Base-by-base conservation (phyloP, 2,113 vertebrate genomes). In the Sinocyclocheilus grahami region DNA sequence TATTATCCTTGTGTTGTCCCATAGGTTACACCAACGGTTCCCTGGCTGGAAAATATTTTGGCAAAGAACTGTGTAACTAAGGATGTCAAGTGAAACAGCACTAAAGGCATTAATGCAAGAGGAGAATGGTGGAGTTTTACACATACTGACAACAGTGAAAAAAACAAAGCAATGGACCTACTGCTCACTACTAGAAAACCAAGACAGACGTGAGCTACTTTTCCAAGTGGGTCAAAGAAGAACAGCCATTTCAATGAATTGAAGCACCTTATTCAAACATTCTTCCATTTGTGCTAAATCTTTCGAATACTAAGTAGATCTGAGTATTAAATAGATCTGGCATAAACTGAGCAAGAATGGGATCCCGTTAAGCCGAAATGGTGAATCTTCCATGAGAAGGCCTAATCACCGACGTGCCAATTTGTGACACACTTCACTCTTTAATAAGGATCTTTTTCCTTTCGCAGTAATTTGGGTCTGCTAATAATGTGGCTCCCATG, bases 381-480 rank as follows among this genome's bases (percentile, higher is more conserved):
- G 18, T 60, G 33, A 60, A 71, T 72, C 9, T 72, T 72, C 16
- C 33, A 39, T 10, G 53, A 10, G 4, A 60, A 18, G 33, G 55
- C 13, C 58, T 76, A 51, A 27, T 67, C 27, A 85, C 39, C 46
- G 63, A 39, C 75, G 60, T 30, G 72, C 75, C 78, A 71, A 83
- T 87, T 65, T 60, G 79, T 93, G 92, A 93, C 93, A 94, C 93
- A 94, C 90, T 93, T 94, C 89, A 91, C 78, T 91, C 84, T 88
- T 84, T 75, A 91, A 92, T 92, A 92, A 93, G 88, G 90, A 89
- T 92, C 87, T 71, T 86, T 83, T 86, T 84, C 88, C 86, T 92
- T 87, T 72, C 79, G 85, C 78, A n/a, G 84, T 91, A 93, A 95
- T 95, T 93, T 94, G 93, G 94, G 94, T 94, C 93, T 94, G 87